Conservation (phyloP, 2,888 invertebrate genomes). For the Muscina levida region DNA sequence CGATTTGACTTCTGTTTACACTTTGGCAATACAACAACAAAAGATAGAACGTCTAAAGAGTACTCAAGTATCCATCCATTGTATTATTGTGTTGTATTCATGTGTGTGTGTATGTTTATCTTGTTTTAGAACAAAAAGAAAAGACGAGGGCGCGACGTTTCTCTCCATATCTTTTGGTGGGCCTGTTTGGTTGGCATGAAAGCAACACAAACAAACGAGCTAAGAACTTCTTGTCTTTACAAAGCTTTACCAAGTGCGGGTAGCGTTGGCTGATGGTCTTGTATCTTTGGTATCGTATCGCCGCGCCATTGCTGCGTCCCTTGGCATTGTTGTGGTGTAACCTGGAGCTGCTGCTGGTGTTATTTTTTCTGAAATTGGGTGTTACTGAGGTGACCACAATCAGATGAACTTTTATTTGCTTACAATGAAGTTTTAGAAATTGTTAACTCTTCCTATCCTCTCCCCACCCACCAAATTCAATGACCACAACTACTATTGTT, state of each 20-base stretch:
- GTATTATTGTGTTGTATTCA: too few species aligned
- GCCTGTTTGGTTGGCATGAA: not conserved
- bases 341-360: conserved; percentile 34
- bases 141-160: conserved; percentile 11
- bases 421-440: conserved; percentile 60
- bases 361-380: conserved; percentile 58
- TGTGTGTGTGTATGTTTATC: not conserved
- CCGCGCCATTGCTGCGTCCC: not conserved
- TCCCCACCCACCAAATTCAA: not conserved
- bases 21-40: conserved; percentile 40
- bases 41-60: conserved; percentile 18
- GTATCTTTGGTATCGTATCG: conserved; percentile 16
- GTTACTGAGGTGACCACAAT: conserved; percentile 62
- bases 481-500: not conserved
- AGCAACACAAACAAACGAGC: not conserved
- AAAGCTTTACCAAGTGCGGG: not conserved
- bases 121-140: not conserved
- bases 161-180: conserved; percentile 2
- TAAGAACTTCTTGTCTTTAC: conserved; percentile 19
- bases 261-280: not conserved
- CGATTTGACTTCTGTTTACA: conserved; percentile 69
- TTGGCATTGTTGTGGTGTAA: conserved; percentile 21
- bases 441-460: conserved; percentile 7
- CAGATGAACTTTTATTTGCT: conserved; percentile 65
- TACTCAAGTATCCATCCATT: conserved; percentile 2